These are phyloP conservation scores for Spodoptera litura DNA, from an alignment of 1,140 invertebrate species.

Conservation along the genomic window DNA sequence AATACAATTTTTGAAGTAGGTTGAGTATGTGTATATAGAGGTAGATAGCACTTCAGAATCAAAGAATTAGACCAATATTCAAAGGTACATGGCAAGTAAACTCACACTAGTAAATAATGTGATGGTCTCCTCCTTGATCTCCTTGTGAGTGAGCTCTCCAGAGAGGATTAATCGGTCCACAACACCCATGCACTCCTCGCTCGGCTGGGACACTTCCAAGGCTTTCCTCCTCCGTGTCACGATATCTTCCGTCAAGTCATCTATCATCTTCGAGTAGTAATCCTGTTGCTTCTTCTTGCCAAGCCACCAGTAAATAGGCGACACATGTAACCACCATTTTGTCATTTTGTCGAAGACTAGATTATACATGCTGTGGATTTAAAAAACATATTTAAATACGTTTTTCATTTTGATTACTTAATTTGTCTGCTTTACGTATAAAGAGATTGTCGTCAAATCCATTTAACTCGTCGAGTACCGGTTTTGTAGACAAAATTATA, in stretches of 20 bases:
- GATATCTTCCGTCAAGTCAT: conserved; percentile 64
- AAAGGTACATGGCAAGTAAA: not conserved
- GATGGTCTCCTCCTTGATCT: conserved; percentile 65
- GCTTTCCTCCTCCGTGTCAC: conserved; percentile 59
- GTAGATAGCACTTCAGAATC: too few species aligned
- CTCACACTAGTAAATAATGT: conserved; percentile 73
- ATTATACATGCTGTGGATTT: conserved; percentile 65
- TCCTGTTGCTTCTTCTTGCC: conserved; percentile 55
- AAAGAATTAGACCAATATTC: too few species aligned
- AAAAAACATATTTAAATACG: not conserved
- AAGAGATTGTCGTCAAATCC: too few species aligned
- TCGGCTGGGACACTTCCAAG: conserved; percentile 26
- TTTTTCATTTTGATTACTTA: too few species aligned
- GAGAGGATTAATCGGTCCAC: conserved; percentile 68
- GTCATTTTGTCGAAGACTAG: conserved; percentile 72
- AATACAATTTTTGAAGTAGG: too few species aligned
- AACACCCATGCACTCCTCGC: conserved; percentile 60
- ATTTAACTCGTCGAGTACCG: too few species aligned
- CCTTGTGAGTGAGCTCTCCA: conserved; percentile 59
- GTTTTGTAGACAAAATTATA: too few species aligned
- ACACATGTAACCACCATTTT: conserved; percentile 73
- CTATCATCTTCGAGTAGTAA: conserved; percentile 52
- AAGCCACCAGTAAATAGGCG: conserved; percentile 62
- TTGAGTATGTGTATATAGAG: too few species aligned
- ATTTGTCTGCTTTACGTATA: too few species aligned